A percentile compares a stretch with the other conserved stretches of the same genome.
Evolutionary conservation across 2,888 invertebrate species (phyloP).

Genomic region (Drosophila neotestacea): DNA sequence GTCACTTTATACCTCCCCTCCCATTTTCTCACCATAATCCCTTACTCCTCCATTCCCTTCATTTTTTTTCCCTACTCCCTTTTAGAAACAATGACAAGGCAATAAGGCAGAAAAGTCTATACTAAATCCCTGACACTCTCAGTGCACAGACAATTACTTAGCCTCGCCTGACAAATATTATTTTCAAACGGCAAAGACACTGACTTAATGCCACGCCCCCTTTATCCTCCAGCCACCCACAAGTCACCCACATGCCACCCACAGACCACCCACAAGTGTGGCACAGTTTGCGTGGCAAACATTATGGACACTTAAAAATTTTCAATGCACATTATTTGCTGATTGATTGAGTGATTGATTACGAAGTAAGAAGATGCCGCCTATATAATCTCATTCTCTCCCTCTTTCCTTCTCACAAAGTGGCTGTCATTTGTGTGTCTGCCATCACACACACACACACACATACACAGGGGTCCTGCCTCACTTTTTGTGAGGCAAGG

Average conservation of each 20-base stretch:
- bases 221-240: too few relatives aligned
- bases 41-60: too few relatives aligned
- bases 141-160: conserved; percentile 50
- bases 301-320: conserved; percentile 75
- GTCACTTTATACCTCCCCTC: conserved; percentile 27
- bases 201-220: conserved; percentile 28
- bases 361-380: conserved; percentile 38
- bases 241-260: neutral
- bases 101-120: conserved; percentile 55
- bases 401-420: conserved; percentile 33
- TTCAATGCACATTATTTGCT: conserved; percentile 81
- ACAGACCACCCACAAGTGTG: too few relatives aligned
- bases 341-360: conserved; percentile 80
- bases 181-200: conserved; percentile 30
- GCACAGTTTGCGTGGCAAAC: conserved; percentile 63
- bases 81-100: conserved; percentile 51
- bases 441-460: conserved; percentile 2
- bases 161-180: conserved; percentile 47
- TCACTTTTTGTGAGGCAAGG: neutral
- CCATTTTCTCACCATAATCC: neutral
- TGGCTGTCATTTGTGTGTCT: conserved; percentile 58
- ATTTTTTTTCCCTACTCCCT: neutral
- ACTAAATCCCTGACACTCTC: conserved; percentile 40
- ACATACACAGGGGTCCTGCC: neutral
- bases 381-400: neutral